Base-by-base conservation (phyloP, 2,888 invertebrate species). In the Coenonympha arcania region DNA sequence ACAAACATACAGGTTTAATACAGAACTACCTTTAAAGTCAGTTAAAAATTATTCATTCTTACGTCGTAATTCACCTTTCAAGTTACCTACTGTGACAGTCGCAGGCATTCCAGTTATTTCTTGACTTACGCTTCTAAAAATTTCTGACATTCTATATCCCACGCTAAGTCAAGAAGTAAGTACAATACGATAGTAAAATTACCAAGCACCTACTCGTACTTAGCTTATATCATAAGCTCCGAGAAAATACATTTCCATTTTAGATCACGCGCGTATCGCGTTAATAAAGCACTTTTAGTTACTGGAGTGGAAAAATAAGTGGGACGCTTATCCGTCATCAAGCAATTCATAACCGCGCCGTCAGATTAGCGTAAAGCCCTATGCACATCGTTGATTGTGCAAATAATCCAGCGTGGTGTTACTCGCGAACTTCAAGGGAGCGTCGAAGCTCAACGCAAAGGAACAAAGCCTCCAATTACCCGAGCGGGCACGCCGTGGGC, bases 401-500 rank as follows among this genome's bases (percentile, higher is more conserved):
- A 79, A 79, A 79, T 81, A 80, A 77, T 80, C 74, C 72, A 64
- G 55, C 62, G 68, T 68, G 61, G 62, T 64, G 68, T 65, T 69
- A 55, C 69, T 60, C 68, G 66, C 67, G 69, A 68, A 74, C 73
- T 74, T 72, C 70, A 70, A 67, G 68, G 69, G 73, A 74, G 79
- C 77, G 73, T 75, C 78, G 79, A 75, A 79, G 82, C 76, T 68
- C 67, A 68, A 73, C 70, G 79, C 75, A 76, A 80, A 81, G 79
- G 79, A 81, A 83, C 81, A 84, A 83, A 84, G 82, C 80, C 78
- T 79, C 77, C 82, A 83, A 85, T 85, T 85, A 85, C 76, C 80
- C 73, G 70, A 73, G 73, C 77, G 73, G 71, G 81, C 82, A 79
- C 76, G 84, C 83, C 75, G 79, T 83, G 80, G 78, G 83, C 82